A percentile compares a stretch with the other conserved stretches of the same genome.
Conservation (phyloP, 2,888 invertebrate species). For the Euzetes globulus region DNA sequence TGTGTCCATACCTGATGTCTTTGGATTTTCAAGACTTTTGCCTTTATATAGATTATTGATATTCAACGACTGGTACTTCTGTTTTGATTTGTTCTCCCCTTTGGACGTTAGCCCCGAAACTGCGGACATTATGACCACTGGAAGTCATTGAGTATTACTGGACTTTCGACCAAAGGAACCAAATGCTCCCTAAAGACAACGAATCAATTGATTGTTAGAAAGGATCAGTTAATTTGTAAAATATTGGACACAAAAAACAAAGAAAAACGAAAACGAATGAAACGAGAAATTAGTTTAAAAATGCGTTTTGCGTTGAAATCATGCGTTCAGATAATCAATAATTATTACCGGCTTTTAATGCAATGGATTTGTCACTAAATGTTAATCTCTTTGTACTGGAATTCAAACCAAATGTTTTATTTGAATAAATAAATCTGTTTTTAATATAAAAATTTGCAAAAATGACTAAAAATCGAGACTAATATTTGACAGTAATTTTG, state of each 20-base stretch:
- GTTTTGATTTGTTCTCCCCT: constrained; percentile 73
- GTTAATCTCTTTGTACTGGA: too few species aligned
- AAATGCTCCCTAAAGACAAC: constrained; percentile 57
- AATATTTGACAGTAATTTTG: neutral
- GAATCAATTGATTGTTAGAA: constrained; percentile 5
- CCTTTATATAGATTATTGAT: constrained; percentile 90
- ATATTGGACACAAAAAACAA: neutral
- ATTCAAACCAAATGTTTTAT: too few species aligned
- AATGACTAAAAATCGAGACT: neutral
- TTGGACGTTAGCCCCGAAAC: constrained; percentile 76
- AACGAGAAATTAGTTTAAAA: neutral
- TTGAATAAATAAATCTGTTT: too few species aligned
- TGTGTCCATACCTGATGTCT: constrained; percentile 46
- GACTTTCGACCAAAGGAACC: constrained; percentile 63
- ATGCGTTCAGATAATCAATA: neutral
- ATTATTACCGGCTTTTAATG: constrained; percentile 9
- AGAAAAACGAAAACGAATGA: neutral
- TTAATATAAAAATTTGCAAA: neutral
- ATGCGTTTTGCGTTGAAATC: neutral
- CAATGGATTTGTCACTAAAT: neutral
- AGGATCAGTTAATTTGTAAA: neutral
- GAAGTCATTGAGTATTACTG: constrained; percentile 76
- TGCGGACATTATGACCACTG: constrained; percentile 94
- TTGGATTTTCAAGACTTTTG: constrained; percentile 51
- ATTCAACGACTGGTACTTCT: constrained; percentile 80